Conservation (phyloP, 2,113 vertebrate genomes). For the Podocnemis expansa region DNA sequence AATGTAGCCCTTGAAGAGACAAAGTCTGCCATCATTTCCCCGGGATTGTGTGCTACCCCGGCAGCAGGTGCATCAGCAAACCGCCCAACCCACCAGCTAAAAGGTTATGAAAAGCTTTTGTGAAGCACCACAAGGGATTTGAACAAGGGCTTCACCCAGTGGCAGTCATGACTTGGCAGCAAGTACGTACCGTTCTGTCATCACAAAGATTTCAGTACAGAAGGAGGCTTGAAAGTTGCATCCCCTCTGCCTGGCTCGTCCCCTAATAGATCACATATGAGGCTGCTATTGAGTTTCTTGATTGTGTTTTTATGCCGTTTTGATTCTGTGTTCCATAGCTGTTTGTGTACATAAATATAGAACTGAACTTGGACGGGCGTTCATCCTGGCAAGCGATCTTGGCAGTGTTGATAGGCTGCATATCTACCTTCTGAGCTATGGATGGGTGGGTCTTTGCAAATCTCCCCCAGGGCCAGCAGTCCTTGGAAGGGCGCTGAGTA, state of each 20-base stretch:
- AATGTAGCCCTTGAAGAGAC: not conserved
- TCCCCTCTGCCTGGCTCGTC: not conserved
- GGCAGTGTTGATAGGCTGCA: constrained; percentile 16
- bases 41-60: not conserved
- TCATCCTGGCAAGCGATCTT: constrained; percentile 56
- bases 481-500: not conserved
- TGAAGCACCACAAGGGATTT: not conserved
- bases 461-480: not conserved
- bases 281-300: not conserved
- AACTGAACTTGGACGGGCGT: constrained; percentile 46
- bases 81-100: not conserved
- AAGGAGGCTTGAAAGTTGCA: not conserved
- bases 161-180: not conserved
- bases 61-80: not conserved
- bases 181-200: not conserved
- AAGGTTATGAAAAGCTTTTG: not conserved
- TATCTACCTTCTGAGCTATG: constrained; percentile 57
- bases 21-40: not conserved
- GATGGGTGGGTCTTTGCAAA: not conserved
- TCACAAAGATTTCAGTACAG: not conserved
- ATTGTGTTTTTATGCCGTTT: constrained; percentile 8
- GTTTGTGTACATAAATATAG: constrained; percentile 55
- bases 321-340: constrained; percentile 42
- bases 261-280: not conserved
- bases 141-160: not conserved